These are phyloP conservation scores for Galeopterus variegatus DNA, from an alignment of 2,113 vertebrate genomes.

Conservation along the genomic window DNA sequence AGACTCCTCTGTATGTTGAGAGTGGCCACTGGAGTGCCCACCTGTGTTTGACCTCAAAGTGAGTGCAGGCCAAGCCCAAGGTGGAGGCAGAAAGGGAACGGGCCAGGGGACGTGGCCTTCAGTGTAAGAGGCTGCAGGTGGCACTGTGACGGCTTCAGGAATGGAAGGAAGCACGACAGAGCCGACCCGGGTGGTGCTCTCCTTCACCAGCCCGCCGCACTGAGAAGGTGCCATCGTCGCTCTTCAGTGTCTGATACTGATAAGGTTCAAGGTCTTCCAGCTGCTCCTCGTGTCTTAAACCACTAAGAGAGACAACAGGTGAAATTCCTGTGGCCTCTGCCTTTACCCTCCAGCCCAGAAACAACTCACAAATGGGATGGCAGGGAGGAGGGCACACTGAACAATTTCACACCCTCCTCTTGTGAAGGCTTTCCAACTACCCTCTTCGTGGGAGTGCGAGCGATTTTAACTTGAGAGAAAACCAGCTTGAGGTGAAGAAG, in stretches of 20 bases:
- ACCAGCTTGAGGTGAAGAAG: background rate
- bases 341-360: background rate
- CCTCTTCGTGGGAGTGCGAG: background rate
- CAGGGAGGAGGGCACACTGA: background rate
- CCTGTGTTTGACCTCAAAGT: background rate
- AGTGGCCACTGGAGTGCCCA: background rate
- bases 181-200: background rate
- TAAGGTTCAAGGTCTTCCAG: background rate
- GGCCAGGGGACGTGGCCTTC: background rate
- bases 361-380: background rate
- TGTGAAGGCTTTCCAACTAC: background rate
- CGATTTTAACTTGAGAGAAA: background rate
- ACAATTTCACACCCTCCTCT: background rate
- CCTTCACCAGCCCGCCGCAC: background rate
- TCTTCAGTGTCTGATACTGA: background rate
- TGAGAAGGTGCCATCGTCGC: background rate
- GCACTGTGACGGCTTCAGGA: background rate
- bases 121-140: background rate
- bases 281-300: background rate
- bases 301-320: background rate
- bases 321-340: background rate
- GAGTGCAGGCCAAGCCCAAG: background rate
- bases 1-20: background rate
- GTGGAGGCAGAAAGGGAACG: background rate
- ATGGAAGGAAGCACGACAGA: fast-evolving